Base-by-base conservation (phyloP, 2,113 vertebrate species). In the Perca flavescens region DNA sequence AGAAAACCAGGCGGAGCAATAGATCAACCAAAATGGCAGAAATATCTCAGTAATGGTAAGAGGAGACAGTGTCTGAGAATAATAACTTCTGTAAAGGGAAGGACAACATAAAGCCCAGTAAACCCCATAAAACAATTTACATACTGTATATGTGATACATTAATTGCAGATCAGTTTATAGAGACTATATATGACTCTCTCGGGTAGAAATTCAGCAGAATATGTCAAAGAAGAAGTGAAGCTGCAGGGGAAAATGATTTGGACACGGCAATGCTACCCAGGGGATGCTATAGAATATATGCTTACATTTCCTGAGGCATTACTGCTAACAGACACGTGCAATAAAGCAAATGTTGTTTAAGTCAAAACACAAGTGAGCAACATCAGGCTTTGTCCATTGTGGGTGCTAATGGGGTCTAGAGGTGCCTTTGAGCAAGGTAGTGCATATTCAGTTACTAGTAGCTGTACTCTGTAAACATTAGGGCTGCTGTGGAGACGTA, bases 1-100 rank as follows among this genome's bases (percentile, higher is more conserved):
- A 84, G 61, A 10, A 58, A 88, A 79, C 86, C 83, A 12, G 62
- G 47, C 4, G 80, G 83, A 69, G 67, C 31, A 9, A 57, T 86
- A 64, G 25, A 86, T 88, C 89, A 82, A 70, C 70, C 8, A 2
- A 62, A 84, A 57, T 50, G 43, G 74, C 62, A n/a, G 2, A 70
- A 31, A 57, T 50, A 52, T 57, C 64, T 31, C 36, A 19, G 57
- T 65, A 70, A 88, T 70, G 64, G 49, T 17, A 6, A 36, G 25
- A 73, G 50, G 53, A 69, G 75, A 36, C 21, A 1, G 36, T 9
- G 12, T 50, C 52, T 54, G 40, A 56, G 71, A 69, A 28, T 47
- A 31, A 31, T 28, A 65, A 36, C 46, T 52, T 19, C 25, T 50
- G 16, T 50, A 22, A 31, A 65, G 15, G 57, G 49, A 57, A 52